phyloP scores from a whole-genome alignment of 1,140 invertebrate species.

The Wasmannia auropunctata region DNA sequence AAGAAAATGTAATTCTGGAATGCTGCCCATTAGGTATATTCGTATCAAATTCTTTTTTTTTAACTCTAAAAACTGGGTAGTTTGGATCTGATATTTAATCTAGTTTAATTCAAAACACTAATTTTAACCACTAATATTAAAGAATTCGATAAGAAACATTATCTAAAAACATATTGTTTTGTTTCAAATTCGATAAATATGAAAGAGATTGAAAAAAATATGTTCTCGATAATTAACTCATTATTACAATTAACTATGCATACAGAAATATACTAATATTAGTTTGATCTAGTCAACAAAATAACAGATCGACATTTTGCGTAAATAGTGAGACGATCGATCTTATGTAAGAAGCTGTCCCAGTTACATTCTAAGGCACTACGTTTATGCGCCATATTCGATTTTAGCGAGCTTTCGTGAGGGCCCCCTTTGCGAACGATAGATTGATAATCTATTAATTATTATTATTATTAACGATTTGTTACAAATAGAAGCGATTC shows the following conservation, averaged over 20 bases:
- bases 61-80: background rate
- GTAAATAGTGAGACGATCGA: background rate
- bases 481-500: background rate
- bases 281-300: background rate
- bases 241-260: background rate
- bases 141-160: background rate
- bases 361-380: slow-evolving; percentile 15
- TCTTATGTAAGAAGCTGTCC: slow-evolving; percentile 20
- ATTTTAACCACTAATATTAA: background rate
- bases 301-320: background rate
- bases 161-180: background rate
- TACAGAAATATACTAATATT: background rate
- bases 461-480: background rate
- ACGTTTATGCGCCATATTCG: background rate
- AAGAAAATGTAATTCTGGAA: background rate
- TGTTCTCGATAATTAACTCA: background rate
- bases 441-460: slow-evolving; percentile 16
- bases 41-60: background rate
- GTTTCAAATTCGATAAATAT: background rate
- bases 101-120: background rate
- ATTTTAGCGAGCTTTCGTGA: background rate
- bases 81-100: background rate
- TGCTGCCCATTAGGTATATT: background rate
- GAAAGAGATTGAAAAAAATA: background rate
- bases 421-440: background rate